Conservation (phyloP, 37 sponge, comb jelly and placozoan species). For the Eunapius fragilis region DNA sequence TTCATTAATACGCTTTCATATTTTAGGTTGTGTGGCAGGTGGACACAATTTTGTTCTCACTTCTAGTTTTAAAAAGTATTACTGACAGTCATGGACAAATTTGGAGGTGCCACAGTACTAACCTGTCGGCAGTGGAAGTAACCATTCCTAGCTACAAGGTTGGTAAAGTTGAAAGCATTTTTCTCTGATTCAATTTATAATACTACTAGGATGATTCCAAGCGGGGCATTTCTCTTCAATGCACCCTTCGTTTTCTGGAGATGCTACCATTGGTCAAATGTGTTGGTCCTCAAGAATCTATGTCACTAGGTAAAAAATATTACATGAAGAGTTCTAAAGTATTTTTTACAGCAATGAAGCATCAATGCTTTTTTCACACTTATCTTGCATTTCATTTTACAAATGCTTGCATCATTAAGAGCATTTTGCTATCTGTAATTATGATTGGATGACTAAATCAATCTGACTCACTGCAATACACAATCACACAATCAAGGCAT, state of each 20-base stretch:
- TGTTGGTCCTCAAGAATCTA: constrained; percentile 6
- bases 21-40: constrained; percentile 43
- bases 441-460: no score
- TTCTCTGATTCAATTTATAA: neutral
- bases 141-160: constrained; percentile 14
- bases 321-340: neutral
- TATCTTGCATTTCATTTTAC: no score
- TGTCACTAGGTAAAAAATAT: neutral
- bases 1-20: neutral
- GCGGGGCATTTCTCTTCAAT: neutral
- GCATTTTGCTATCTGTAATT: no score
- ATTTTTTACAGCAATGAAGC: no score
- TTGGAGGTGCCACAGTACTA: constrained; percentile 41
- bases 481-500: no score
- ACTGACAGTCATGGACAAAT: constrained; percentile 53
- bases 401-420: no score
- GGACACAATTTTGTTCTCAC: constrained; percentile 49
- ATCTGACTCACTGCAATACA: no score
- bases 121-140: constrained; percentile 50
- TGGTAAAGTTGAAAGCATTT: neutral
- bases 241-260: constrained; percentile 1
- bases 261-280: constrained; percentile 48
- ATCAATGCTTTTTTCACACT: no score
- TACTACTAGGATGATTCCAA: neutral
- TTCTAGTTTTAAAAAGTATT: constrained; percentile 36